A percentile compares a stretch with the other conserved stretches of the same genome.
Evolutionary conservation across 30 jellyfish, hydroid and myxozoan species (phyloP).

Genomic region (Phacellophora camtschatica): DNA sequence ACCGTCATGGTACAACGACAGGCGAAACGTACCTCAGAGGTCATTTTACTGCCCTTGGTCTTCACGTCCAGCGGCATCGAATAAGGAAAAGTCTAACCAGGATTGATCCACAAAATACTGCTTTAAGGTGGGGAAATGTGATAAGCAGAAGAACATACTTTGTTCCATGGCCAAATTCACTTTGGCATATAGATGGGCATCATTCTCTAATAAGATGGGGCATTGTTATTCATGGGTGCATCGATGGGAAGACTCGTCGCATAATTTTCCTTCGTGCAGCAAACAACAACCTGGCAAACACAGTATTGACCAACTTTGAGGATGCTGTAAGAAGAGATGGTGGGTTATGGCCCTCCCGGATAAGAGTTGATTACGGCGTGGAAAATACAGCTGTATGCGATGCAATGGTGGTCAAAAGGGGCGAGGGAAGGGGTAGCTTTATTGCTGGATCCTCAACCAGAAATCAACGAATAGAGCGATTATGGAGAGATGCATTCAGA

Average conservation of each 20-base stretch:
- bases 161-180: slow-evolving; percentile 40
- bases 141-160: background rate
- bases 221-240: slow-evolving; percentile 43
- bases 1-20: slow-evolving; percentile 29
- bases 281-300: slow-evolving; percentile 27
- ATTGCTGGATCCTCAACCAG: slow-evolving; percentile 18
- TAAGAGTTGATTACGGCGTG: too few relatives aligned
- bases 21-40: slow-evolving; percentile 21
- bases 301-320: background rate
- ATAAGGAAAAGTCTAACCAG: background rate
- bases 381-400: slow-evolving; percentile 20
- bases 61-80: background rate
- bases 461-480: slow-evolving; percentile 41
- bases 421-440: slow-evolving; percentile 2
- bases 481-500: too few relatives aligned
- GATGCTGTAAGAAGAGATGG: too few relatives aligned
- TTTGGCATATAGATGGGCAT: slow-evolving; percentile 37
- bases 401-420: background rate
- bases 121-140: slow-evolving; percentile 4
- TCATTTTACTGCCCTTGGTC: background rate
- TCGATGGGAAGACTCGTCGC: slow-evolving; percentile 22
- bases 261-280: slow-evolving; percentile 19
- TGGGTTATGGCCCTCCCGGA: slow-evolving; percentile 41
- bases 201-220: slow-evolving; percentile 49
- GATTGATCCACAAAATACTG: slow-evolving; percentile 7